These are phyloP conservation scores for Vanessa tameamea DNA, from an alignment of 1,140 invertebrate genomes.

Conservation along the genomic window DNA sequence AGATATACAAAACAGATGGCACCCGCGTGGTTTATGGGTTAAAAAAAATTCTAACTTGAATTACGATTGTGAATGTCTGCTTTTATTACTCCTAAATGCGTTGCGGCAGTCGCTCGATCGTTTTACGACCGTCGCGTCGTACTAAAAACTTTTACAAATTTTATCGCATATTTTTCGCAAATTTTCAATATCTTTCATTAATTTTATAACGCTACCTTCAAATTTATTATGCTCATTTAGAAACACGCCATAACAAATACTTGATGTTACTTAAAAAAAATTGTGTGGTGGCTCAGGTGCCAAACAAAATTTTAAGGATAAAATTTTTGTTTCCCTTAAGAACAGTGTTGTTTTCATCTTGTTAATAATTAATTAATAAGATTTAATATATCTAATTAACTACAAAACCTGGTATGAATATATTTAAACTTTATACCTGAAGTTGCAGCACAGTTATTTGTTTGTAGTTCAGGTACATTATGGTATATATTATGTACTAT, in stretches of 20 bases:
- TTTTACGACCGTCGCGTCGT: constrained; percentile 40
- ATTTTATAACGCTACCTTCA: constrained; percentile 27
- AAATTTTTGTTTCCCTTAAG: constrained; percentile 25
- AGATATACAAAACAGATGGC: constrained; percentile 41
- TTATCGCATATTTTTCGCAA: constrained; percentile 28
- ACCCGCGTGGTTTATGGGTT: constrained; percentile 38
- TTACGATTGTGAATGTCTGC: constrained; percentile 50
- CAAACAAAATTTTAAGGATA: constrained; percentile 28
- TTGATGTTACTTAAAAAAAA: constrained; percentile 27
- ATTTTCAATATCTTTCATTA: constrained; percentile 34
- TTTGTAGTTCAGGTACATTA: no score
- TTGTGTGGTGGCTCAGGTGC: constrained; percentile 29
- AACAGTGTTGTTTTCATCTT: constrained; percentile 7
- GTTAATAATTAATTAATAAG: constrained; percentile 13
- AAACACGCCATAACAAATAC: constrained; percentile 25
- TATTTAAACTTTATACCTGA: no score
- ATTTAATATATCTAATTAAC: no score
- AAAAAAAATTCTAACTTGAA: constrained; percentile 50
- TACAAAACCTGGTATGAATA: no score
- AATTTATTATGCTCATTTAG: constrained; percentile 32
- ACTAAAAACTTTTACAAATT: constrained; percentile 30
- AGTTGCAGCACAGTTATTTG: no score
- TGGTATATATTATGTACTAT: no score
- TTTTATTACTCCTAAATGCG: constrained; percentile 50
- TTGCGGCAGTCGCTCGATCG: constrained; percentile 40